Percentiles rank a stretch among this genome's conserved stretches.
Conservation (phyloP, 1,140 invertebrate species). For the Campoletis sonorensis region DNA sequence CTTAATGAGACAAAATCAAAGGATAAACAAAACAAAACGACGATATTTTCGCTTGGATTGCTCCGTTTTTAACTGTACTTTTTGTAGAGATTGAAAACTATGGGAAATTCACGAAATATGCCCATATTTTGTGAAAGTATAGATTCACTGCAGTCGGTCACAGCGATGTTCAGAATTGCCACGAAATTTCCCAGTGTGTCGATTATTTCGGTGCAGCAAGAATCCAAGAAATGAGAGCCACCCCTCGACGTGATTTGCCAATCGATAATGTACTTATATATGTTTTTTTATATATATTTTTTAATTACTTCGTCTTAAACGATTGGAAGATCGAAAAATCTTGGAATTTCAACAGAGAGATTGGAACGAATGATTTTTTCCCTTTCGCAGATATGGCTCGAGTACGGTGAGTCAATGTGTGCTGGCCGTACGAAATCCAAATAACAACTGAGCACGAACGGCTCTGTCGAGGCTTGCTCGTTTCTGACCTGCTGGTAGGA, state of each 20-base stretch:
- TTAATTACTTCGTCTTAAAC: background rate
- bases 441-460: conserved; percentile 39
- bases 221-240: background rate
- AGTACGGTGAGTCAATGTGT: background rate
- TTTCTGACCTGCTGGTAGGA: conserved; percentile 16
- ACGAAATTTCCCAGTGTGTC: conserved; percentile 24
- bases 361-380: background rate
- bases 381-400: background rate
- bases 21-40: background rate
- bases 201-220: background rate
- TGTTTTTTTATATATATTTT: no score
- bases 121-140: conserved; percentile 52
- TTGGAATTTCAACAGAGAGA: background rate
- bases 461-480: background rate
- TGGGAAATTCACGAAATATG: conserved; percentile 68
- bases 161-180: background rate
- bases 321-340: background rate
- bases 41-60: background rate
- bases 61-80: conserved; percentile 62
- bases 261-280: background rate
- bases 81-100: conserved; percentile 68
- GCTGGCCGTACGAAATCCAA: conserved; percentile 25
- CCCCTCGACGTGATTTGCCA: background rate
- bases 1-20: background rate
- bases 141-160: background rate